Percentiles rank a stretch among this genome's conserved stretches.
These are phyloP conservation scores for Amblyjoppa proteus DNA, from an alignment of 2,888 invertebrate genomes.

Conservation along the genomic window DNA sequence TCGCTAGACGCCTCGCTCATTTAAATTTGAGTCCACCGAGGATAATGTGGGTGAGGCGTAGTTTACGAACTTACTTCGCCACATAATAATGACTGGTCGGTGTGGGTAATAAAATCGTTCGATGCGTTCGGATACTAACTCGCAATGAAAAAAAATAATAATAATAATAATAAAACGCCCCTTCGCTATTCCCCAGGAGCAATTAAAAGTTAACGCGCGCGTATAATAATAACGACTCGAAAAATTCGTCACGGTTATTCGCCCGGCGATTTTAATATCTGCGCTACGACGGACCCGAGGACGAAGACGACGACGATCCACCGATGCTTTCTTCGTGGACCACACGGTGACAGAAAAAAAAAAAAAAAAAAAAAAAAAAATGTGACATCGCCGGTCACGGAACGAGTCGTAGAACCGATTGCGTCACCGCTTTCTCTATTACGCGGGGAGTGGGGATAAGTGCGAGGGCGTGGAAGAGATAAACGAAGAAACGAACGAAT, in stretches of 20 bases:
- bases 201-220: neutral
- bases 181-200: neutral
- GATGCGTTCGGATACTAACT: constrained; percentile 28
- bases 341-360: constrained; percentile 44
- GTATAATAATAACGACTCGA: neutral
- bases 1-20: constrained; percentile 1
- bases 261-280: constrained; percentile 5
- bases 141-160: neutral
- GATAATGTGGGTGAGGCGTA: constrained; percentile 19
- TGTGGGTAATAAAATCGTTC: constrained; percentile 42
- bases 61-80: neutral
- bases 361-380: constrained; percentile 56
- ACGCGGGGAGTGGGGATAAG: constrained; percentile 57
- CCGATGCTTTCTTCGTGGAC: constrained; percentile 54
- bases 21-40: constrained; percentile 27
- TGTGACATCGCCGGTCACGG: constrained; percentile 40
- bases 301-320: constrained; percentile 7
- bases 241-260: neutral
- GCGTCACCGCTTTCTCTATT: constrained; percentile 71
- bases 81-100: neutral
- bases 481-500: constrained; percentile 8
- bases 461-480: constrained; percentile 1
- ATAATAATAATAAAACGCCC: neutral
- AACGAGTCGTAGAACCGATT: constrained; percentile 63
- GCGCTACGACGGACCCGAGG: neutral